Conservation (phyloP, 2,113 vertebrate species). For the Albula goreensis region DNA sequence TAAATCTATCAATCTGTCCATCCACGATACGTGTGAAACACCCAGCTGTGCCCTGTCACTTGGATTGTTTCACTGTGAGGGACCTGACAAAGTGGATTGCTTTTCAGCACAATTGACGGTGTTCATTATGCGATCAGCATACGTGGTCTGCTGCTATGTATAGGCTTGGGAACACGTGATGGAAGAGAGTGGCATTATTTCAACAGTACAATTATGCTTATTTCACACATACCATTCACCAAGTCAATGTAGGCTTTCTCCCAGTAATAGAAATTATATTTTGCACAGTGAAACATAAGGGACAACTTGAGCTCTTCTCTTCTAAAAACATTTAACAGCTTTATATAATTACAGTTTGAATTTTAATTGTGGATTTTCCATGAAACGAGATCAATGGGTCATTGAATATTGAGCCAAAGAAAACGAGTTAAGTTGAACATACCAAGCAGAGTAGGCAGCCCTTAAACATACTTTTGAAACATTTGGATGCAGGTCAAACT, state of each 20-base stretch:
- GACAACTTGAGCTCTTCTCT: not conserved
- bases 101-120: not conserved
- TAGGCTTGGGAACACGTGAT: not conserved
- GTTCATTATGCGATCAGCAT: conserved; percentile 9
- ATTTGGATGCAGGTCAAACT: too few relatives aligned
- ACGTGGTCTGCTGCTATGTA: not conserved
- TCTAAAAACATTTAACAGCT: not conserved
- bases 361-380: not conserved
- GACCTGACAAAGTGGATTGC: conserved; percentile 17
- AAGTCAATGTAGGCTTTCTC: not conserved
- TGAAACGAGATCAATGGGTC: not conserved
- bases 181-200: conserved; percentile 8
- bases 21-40: not conserved
- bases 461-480: not conserved
- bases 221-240: not conserved
- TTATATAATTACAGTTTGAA: not conserved
- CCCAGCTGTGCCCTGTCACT: not conserved
- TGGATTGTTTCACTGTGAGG: not conserved
- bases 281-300: not conserved
- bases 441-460: not conserved
- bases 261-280: not conserved
- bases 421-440: not conserved
- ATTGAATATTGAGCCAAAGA: not conserved
- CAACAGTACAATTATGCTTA: not conserved
- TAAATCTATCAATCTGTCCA: not conserved